Conservation (phyloP, 2,888 invertebrate genomes). For the Stenotaenia linearis region DNA sequence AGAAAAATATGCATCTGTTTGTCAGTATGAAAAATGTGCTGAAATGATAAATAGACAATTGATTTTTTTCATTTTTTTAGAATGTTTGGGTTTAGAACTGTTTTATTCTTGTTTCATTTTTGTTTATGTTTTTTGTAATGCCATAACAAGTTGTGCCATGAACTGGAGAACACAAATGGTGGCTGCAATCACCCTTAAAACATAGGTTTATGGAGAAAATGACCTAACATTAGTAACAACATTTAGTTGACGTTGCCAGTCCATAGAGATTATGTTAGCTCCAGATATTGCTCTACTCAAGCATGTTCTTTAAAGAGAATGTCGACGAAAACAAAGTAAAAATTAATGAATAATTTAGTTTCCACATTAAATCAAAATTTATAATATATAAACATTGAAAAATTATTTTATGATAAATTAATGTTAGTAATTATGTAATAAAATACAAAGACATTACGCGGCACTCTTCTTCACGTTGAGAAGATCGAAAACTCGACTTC, state of each 20-base stretch:
- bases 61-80: not conserved
- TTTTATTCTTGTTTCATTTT: too few species aligned
- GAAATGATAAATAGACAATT: not conserved
- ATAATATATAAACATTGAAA: too few species aligned
- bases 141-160: not conserved
- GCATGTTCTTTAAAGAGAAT: not conserved
- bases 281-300: not conserved
- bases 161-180: not conserved
- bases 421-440: too few species aligned
- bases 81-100: too few species aligned
- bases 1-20: not conserved
- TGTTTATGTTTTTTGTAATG: not conserved
- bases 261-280: not conserved
- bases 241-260: not conserved
- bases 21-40: not conserved
- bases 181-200: not conserved
- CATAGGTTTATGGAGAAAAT: not conserved
- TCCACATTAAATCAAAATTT: too few species aligned
- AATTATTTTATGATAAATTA: too few species aligned
- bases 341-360: too few species aligned
- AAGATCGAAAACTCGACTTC: too few species aligned
- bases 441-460: too few species aligned
- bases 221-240: not conserved
- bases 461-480: too few species aligned
- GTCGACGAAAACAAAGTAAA: too few species aligned